phyloP scores from a whole-genome alignment of 2,888 invertebrate genomes.

The Drosophila kuntzei region DNA sequence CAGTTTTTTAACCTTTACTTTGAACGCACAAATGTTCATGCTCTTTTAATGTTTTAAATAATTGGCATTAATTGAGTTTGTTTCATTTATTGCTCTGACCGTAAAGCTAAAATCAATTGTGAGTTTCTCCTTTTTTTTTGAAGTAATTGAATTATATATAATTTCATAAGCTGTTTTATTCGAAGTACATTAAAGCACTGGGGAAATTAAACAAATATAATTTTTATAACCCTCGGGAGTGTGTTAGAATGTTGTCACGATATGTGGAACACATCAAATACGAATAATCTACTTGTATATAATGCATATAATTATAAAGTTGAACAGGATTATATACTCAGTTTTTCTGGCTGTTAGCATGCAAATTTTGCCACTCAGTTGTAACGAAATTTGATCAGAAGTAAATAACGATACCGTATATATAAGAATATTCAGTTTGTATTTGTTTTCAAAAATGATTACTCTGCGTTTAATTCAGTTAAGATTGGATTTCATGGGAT shows the following conservation, averaged over 20 bases:
- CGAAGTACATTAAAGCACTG: not conserved
- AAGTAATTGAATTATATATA: conserved; percentile 6
- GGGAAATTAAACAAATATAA: conserved; percentile 8
- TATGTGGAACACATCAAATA: not conserved
- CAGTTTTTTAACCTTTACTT: conserved; percentile 12
- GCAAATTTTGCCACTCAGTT: conserved; percentile 1
- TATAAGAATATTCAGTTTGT: not conserved
- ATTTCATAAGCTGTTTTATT: conserved; percentile 1
- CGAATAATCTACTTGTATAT: not conserved
- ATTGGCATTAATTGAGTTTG: conserved; percentile 14
- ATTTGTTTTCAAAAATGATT: not conserved
- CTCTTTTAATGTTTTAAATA: conserved; percentile 8
- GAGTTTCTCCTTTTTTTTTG: not conserved
- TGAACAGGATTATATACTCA: not conserved
- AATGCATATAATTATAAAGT: not conserved
- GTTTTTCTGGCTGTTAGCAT: not conserved
- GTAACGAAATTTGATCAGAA: conserved; percentile 1
- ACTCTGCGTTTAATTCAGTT: not conserved
- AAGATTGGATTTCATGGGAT: not conserved
- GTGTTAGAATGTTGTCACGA: not conserved
- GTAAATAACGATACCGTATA: not conserved
- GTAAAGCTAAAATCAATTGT: not conserved
- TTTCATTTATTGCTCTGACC: not conserved
- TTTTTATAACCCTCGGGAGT: conserved; percentile 4
- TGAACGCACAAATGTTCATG: conserved; percentile 7